Conservation (phyloP, 1,140 invertebrate species). For the Lordiphosa clarofinis region DNA sequence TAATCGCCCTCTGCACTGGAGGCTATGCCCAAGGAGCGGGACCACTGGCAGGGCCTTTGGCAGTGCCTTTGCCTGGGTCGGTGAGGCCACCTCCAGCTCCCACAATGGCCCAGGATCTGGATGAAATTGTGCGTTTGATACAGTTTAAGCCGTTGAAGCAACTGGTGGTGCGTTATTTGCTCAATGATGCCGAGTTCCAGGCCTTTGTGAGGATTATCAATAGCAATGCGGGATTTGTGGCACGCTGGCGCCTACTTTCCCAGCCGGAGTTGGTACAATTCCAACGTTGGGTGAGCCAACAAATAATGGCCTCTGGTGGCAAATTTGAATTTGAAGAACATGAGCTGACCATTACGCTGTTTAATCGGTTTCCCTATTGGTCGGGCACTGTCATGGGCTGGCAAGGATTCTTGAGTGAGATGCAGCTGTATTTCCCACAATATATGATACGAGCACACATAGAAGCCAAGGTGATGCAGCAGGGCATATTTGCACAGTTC, state of each 20-base stretch:
- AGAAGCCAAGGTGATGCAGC: conserved; percentile 47
- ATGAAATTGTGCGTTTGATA: conserved; percentile 49
- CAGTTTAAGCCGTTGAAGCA: conserved; percentile 58
- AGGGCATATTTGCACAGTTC: conserved; percentile 63
- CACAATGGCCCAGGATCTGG: conserved; percentile 56
- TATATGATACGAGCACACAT: conserved; percentile 51
- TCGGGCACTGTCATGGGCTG: conserved; percentile 59
- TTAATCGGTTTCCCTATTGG: conserved; percentile 64
- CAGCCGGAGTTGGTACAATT: conserved; percentile 65
- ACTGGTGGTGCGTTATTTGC: conserved; percentile 55
- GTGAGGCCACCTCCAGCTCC: conserved; percentile 27
- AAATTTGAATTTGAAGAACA: conserved; percentile 54
- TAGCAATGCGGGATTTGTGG: conserved; percentile 46
- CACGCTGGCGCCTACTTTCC: conserved; percentile 51
- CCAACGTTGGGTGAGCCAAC: conserved; percentile 55
- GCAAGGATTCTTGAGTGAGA: conserved; percentile 68
- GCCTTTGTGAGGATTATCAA: conserved; percentile 61
- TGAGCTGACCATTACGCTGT: conserved; percentile 41
- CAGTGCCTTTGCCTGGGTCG: not conserved
- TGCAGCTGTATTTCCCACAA: conserved; percentile 54
- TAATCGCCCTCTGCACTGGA: conserved; percentile 26
- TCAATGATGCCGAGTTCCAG: conserved; percentile 73
- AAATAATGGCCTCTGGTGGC: conserved; percentile 47
- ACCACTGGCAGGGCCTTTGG: conserved; percentile 3
- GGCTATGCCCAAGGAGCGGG: conserved; percentile 2